Conservation (phyloP, 2,797 vertebrate genomes). For the Parauchenoglanis ngamensis region DNA sequence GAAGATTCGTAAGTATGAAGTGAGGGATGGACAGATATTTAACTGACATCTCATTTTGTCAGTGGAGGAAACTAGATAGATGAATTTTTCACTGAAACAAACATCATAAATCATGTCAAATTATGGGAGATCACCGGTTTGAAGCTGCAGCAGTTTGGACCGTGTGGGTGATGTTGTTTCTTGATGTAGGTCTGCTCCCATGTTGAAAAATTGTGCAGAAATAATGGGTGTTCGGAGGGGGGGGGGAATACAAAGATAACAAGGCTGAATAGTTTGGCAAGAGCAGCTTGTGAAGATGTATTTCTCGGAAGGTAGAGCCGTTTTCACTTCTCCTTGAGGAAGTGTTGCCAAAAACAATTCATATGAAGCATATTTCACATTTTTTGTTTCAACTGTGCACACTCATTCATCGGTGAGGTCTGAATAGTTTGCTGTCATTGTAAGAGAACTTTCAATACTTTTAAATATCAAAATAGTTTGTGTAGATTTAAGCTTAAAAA, state of each 20-base stretch:
- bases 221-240: constrained; percentile 32
- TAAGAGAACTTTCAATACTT: not conserved
- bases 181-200: constrained; percentile 51
- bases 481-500: not conserved
- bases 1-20: constrained; percentile 34
- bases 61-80: not conserved
- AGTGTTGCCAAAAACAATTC: constrained; percentile 63
- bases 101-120: constrained; percentile 29
- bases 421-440: not conserved
- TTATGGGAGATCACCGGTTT: not conserved
- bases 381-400: constrained; percentile 57
- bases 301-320: constrained; percentile 68
- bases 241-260: constrained; percentile 47
- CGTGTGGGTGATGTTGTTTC: constrained; percentile 36
- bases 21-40: not conserved
- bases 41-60: constrained; percentile 19
- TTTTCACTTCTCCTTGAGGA: constrained; percentile 70
- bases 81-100: constrained; percentile 13
- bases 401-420: constrained; percentile 1
- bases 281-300: constrained; percentile 42
- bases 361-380: constrained; percentile 55
- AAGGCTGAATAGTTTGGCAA: constrained; percentile 59
- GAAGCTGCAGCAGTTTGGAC: constrained; percentile 9
- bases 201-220: constrained; percentile 52
- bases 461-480: not conserved